Evolutionary conservation across 2,888 invertebrate genomes (phyloP).

Genomic region (Thumatha senex): DNA sequence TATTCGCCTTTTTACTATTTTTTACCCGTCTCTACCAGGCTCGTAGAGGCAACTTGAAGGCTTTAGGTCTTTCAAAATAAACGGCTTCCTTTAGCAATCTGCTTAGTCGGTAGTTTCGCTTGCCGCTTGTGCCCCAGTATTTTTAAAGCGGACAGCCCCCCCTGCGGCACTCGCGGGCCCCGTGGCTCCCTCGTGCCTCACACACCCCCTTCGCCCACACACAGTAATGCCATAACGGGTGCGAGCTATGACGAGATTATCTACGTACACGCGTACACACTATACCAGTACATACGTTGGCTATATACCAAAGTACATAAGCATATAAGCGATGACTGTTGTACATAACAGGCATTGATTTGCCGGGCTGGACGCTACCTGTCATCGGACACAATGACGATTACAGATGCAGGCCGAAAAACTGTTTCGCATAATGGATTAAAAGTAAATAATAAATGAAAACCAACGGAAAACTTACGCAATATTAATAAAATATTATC

Average conservation of each 20-base stretch:
- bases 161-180: slow-evolving; percentile 68
- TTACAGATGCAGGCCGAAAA: slow-evolving; percentile 55
- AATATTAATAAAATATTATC: no score
- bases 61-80: slow-evolving; percentile 74
- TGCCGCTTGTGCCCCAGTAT: slow-evolving; percentile 68
- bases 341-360: slow-evolving; percentile 73
- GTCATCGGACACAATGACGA: slow-evolving; percentile 71
- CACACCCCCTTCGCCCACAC: slow-evolving; percentile 58
- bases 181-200: slow-evolving; percentile 39
- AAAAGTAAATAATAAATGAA: slow-evolving; percentile 1
- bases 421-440: slow-evolving; percentile 32
- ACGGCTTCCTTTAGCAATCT: slow-evolving; percentile 73
- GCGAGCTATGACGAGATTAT: slow-evolving; percentile 83
- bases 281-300: slow-evolving; percentile 64
- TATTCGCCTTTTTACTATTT: slow-evolving; percentile 57
- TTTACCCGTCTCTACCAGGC: slow-evolving; percentile 58
- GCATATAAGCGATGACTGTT: slow-evolving; percentile 72
- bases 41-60: slow-evolving; percentile 51
- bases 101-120: slow-evolving; percentile 65
- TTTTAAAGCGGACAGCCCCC: slow-evolving; percentile 80
- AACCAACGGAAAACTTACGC: no score
- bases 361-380: slow-evolving; percentile 70
- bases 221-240: slow-evolving; percentile 83
- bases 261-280: slow-evolving; percentile 73
- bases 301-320: slow-evolving; percentile 70